A percentile compares a stretch with the other conserved stretches of the same genome.
These are phyloP conservation scores for Chloroceryle inda DNA, from an alignment of 2,797 vertebrate genomes.

Conservation along the genomic window DNA sequence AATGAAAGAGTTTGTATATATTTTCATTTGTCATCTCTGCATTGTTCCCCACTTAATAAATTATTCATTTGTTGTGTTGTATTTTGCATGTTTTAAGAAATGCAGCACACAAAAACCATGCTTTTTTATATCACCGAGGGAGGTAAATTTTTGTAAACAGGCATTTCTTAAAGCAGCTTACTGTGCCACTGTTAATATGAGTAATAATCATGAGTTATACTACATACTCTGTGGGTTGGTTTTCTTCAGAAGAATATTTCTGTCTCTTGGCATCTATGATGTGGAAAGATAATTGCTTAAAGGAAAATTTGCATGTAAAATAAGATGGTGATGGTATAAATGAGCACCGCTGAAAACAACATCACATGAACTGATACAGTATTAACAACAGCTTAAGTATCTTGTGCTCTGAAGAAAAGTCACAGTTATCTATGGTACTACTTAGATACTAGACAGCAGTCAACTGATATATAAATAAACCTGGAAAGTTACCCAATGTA, in stretches of 20 bases:
- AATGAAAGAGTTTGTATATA: not conserved
- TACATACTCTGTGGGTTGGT: constrained; percentile 46
- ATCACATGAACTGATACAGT: constrained; percentile 14
- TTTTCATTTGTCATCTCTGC: not conserved
- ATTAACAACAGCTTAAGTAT: not conserved
- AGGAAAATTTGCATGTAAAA: constrained; percentile 54
- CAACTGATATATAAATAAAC: not conserved
- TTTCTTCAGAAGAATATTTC: constrained; percentile 56
- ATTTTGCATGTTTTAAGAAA: not conserved
- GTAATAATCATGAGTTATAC: constrained; percentile 66
- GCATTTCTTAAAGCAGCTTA: not conserved
- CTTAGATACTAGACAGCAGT: not conserved
- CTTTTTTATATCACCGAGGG: not conserved
- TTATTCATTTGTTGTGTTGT: not conserved
- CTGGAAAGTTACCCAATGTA: not conserved
- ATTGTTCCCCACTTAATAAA: not conserved
- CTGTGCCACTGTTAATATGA: constrained; percentile 31
- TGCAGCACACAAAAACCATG: not conserved
- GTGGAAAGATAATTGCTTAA: constrained; percentile 22
- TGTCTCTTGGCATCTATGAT: constrained; percentile 44
- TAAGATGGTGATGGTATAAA: constrained; percentile 24
- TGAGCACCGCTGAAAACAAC: constrained; percentile 31
- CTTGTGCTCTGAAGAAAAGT: not conserved
- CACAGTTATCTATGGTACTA: not conserved
- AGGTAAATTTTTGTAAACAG: constrained; percentile 14